phyloP scores from a whole-genome alignment of 2,888 invertebrate genomes.

The Apamea anceps region DNA sequence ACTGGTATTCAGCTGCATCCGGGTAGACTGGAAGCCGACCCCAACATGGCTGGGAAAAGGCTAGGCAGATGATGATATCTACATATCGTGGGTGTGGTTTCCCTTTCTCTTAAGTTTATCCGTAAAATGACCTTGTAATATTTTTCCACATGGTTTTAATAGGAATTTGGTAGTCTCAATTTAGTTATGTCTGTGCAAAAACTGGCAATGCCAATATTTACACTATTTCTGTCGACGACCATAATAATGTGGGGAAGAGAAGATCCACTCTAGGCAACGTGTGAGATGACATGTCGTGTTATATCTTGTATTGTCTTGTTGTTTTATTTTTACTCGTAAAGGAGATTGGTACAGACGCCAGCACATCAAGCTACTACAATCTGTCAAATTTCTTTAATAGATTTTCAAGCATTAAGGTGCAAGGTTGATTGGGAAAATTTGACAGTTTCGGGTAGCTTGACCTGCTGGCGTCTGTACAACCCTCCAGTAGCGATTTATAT shows the following conservation, averaged over 20 bases:
- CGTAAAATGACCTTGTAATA: constrained; percentile 8
- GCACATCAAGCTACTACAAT: too few species aligned
- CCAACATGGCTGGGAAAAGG: not conserved
- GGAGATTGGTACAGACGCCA: too few species aligned
- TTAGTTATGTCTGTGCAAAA: constrained; percentile 16
- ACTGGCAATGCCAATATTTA: constrained; percentile 31
- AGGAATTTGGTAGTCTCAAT: constrained; percentile 17
- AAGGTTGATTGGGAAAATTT: too few species aligned
- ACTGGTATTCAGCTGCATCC: not conserved
- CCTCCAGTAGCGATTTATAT: too few species aligned
- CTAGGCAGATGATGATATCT: not conserved
- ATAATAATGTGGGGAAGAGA: not conserved
- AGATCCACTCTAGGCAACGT: constrained; percentile 1
- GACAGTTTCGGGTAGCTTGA: too few species aligned
- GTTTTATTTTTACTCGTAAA: not conserved
- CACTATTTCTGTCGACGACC: constrained; percentile 22
- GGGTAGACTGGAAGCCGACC: not conserved
- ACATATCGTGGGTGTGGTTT: not conserved
- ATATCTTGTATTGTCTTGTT: not conserved
- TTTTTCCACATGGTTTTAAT: not conserved
- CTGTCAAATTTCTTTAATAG: too few species aligned
- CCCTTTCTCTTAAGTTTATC: not conserved
- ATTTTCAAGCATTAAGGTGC: too few species aligned
- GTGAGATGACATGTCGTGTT: not conserved
- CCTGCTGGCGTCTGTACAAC: too few species aligned